Evolutionary conservation across 2,113 vertebrate genomes (phyloP), one percentile per base, ranked within the genome.

Genomic region (Phylloscopus whistleri): DNA sequence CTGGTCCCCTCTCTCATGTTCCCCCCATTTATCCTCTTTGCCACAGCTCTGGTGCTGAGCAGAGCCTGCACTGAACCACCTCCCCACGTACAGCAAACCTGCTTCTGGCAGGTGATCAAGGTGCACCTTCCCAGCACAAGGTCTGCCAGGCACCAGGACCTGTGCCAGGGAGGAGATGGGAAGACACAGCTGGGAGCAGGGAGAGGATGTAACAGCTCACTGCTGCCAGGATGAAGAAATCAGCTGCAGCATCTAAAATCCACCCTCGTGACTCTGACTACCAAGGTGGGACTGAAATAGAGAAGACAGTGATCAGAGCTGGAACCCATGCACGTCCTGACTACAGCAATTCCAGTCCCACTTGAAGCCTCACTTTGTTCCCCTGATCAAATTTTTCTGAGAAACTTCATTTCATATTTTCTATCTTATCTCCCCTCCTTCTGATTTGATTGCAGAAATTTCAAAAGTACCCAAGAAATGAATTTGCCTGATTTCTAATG

Each of bases 221-320:
- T 48, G 31, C 81, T 81, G 49, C 84, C 73, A 74, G 28, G 31
- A 48, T 5, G 52, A 63, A 22, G 37, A 79, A 69, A 49, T 20
- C 24, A 5, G 41, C 58, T 37, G 51, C 0, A 0, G 43, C 20
- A 13, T 28, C 53, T 69, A 10, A 69, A 68, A 60, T n/a, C 44
- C 77, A 77, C n/a, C 30, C 41, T 73, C 0, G 0, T 7, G 21
- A 10, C 51, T 66, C 41, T 39, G 46, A 33, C 37, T 77, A 15
- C 55, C 28, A 41, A 44, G 46, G n/a, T 69, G 66, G 26, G 39
- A 62, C 56, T 70, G 48, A 70, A 84, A 84, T 4, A 72, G 64
- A 76, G 70, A 30, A 82, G 53, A 37, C 19, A 37, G 48, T 2
- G 13, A 87, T 11, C 16, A 72, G 49, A 59, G 48, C 26, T 43